Evolutionary conservation across 2,888 invertebrate species (phyloP).

Genomic region (Drosophila demipolita): DNA sequence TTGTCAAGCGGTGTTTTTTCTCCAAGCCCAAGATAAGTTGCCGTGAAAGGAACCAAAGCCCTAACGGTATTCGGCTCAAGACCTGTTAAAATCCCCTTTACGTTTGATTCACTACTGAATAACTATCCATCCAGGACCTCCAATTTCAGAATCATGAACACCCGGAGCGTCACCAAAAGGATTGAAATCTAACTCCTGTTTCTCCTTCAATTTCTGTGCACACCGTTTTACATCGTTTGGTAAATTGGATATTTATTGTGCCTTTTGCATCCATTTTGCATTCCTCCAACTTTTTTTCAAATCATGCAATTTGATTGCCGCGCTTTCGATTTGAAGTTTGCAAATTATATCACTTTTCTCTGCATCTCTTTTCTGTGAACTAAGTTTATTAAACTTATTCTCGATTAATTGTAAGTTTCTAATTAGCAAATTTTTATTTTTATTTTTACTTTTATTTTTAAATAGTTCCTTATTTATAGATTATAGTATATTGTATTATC

Average conservation of each 20-base stretch:
- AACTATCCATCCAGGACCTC: background rate
- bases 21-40: background rate
- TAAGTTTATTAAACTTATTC: background rate
- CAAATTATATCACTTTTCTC: background rate
- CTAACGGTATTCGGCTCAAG: background rate
- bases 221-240: background rate
- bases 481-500: background rate
- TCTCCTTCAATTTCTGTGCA: background rate
- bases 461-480: background rate
- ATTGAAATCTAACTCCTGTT: background rate
- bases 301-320: background rate
- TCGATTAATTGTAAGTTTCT: background rate
- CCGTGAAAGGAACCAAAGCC: background rate
- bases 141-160: background rate
- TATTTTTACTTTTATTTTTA: too few relatives aligned
- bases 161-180: background rate
- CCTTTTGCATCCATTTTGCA: background rate
- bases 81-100: background rate
- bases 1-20: background rate
- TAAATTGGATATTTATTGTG: background rate
- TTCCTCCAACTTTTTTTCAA: background rate
- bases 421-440: too few relatives aligned
- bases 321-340: background rate
- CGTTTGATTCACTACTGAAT: background rate
- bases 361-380: background rate